Evolutionary conservation across 2,888 invertebrate species (phyloP).

Genomic region (Heliconius ismenius): DNA sequence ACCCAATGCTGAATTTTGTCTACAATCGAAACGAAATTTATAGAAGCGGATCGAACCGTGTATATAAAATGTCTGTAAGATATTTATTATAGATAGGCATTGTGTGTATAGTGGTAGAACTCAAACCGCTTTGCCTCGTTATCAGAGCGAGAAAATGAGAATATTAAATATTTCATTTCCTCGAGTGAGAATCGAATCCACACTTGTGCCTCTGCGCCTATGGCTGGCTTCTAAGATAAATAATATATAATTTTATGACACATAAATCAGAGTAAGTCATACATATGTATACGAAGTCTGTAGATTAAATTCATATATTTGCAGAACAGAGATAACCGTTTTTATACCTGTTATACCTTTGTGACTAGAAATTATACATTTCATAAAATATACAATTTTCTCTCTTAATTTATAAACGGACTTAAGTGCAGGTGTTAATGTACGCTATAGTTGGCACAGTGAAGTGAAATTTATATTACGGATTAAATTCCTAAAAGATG

Average conservation of each 20-base stretch:
- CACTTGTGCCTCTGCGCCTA: no score
- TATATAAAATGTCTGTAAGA: no score
- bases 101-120: no score
- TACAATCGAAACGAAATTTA: neutral
- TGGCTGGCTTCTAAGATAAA: no score
- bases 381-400: neutral
- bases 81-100: no score
- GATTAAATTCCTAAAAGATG: neutral
- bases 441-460: neutral
- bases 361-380: neutral
- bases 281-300: neutral
- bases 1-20: neutral
- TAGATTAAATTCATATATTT: constrained; percentile 1
- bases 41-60: no score
- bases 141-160: no score
- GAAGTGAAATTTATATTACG: neutral
- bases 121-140: no score
- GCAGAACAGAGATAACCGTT: neutral
- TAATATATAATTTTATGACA: neutral
- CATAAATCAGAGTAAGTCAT: neutral
- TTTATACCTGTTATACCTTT: neutral
- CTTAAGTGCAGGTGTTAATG: neutral
- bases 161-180: no score
- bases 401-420: no score
- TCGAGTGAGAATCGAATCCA: no score